Evolutionary conservation across 2,888 invertebrate genomes (phyloP).

Genomic region (Apamea sordens): DNA sequence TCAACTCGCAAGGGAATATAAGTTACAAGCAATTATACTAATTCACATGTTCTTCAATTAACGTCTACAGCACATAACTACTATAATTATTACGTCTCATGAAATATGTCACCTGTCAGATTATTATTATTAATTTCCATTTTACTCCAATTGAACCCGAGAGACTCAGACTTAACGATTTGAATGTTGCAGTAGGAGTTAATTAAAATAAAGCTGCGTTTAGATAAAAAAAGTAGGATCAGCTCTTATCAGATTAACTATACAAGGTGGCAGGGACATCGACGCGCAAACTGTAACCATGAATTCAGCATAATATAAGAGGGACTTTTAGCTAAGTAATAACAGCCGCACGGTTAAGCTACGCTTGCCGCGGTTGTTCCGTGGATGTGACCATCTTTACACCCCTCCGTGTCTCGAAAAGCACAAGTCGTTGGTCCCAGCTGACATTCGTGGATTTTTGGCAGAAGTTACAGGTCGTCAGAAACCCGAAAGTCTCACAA

Average conservation of each 20-base stretch:
- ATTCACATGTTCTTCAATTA: slow-evolving; percentile 33
- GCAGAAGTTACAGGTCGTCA: background rate
- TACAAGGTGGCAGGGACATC: background rate
- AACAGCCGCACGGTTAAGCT: too few relatives aligned
- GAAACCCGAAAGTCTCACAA: background rate
- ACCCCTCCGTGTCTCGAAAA: background rate
- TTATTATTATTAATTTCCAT: slow-evolving; percentile 26
- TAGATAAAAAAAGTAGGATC: background rate
- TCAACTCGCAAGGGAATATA: background rate
- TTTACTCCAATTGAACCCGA: background rate
- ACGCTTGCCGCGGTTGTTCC: background rate
- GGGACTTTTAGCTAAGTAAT: too few relatives aligned
- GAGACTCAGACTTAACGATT: background rate
- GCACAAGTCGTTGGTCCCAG: background rate
- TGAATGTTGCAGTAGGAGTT: background rate
- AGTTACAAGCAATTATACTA: slow-evolving; percentile 19
- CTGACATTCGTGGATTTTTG: background rate
- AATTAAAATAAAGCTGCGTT: background rate
- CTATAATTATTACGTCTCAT: slow-evolving; percentile 14
- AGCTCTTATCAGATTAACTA: background rate
- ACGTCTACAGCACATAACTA: slow-evolving; percentile 27
- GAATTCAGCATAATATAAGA: too few relatives aligned
- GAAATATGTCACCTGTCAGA: slow-evolving; percentile 38
- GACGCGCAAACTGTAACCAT: too few relatives aligned
- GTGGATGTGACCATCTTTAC: background rate